Evolutionary conservation across 2,888 invertebrate genomes (phyloP), one percentile per base, ranked within the genome.

Genomic region (Macrosiphum euphorbiae): DNA sequence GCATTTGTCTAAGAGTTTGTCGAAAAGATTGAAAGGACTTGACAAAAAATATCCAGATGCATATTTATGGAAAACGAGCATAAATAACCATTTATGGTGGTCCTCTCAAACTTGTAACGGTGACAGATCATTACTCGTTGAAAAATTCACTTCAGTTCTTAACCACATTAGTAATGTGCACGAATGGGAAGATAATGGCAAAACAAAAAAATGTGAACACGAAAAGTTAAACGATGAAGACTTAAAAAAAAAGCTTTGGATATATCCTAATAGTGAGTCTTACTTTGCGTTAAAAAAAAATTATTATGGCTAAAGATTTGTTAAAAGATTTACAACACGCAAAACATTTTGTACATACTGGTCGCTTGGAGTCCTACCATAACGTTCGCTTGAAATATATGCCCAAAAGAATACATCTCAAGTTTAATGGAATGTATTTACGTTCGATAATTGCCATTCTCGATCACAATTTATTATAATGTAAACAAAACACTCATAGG

Each of bases 381-480:
- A 61, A 61, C 28, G 61, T 61, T 61, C 61, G 28, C 7, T 61
- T 61, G 61, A 61, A 61, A 61, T 61, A 61, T 61, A 28, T 28
- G 61, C 61, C 61, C 28, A 61, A 61, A 61, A 61, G 61, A 78
- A 78, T 78, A 78, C 78, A 78, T 13, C 78, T 78, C 35, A 85
- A 85, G 44, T 85, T 44, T 85, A 85, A 85, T 85, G 85, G 85
- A 85, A 85, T 85, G 85, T 85, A 85, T 85, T 85, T 85, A 85
- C 44, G 85, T 44, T 85, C 85, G 35, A 78, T 78, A 78, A 78
- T 78, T 78, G 78, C 78, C 35, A 78, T 78, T 26, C 10, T 28
- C 28, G 85, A 85, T 85, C 44, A 85, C 85, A 85, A 85, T n/a
- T n/a, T n/a, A n/a, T 44, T 85, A 85, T 44, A 85, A 85, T 85